Percentiles rank a stretch among this genome's conserved stretches.
phyloP scores from a whole-genome alignment of 2,113 vertebrate genomes.

The Pterocles burchelli region DNA sequence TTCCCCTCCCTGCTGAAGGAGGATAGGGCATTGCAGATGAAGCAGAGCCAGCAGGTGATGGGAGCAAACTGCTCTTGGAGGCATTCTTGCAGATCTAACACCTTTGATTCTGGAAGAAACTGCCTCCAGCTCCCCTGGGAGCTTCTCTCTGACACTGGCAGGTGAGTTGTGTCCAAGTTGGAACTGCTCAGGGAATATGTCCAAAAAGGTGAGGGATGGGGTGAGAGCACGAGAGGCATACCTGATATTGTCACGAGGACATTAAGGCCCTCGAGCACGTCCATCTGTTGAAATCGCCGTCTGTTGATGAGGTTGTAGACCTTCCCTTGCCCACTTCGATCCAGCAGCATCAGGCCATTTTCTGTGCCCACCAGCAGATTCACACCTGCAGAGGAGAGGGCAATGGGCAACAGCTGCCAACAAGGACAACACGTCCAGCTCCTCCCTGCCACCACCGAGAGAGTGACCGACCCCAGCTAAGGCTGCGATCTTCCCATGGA shows the following conservation, averaged over 20 bases:
- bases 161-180: neutral
- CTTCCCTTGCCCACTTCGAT: slow-evolving; percentile 96
- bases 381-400: slow-evolving; percentile 80
- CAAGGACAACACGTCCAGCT: neutral
- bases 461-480: rapidly evolving
- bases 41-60: neutral
- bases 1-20: neutral
- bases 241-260: slow-evolving; percentile 99
- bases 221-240: neutral
- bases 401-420: neutral
- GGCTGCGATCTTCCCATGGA: neutral
- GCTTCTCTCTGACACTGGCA: neutral
- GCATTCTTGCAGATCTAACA: neutral
- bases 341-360: slow-evolving; percentile 97
- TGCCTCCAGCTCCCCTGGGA: neutral
- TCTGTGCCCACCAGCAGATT: slow-evolving; percentile 97
- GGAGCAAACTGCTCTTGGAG: neutral
- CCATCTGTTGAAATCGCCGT: slow-evolving; percentile 98
- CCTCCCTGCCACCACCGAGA: rapidly evolving
- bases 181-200: rapidly evolving
- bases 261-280: slow-evolving; percentile 96
- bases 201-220: rapidly evolving
- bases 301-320: slow-evolving; percentile 98
- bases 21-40: neutral
- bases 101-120: neutral